A percentile compares a stretch with the other conserved stretches of the same genome.
Conservation (phyloP, 2,113 vertebrate genomes). For the rat (Rattus norvegicus) region DNA sequence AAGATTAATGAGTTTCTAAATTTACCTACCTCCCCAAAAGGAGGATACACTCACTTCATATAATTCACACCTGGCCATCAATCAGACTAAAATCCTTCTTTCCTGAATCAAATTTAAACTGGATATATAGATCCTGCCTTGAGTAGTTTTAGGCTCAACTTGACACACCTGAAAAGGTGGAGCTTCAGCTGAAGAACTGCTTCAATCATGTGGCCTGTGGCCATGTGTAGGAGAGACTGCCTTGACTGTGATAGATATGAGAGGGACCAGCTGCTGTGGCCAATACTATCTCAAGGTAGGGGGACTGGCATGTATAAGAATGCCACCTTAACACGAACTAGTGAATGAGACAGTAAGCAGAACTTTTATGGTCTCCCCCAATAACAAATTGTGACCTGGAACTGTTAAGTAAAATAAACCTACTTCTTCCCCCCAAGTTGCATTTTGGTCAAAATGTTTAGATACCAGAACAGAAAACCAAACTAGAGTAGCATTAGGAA, state of each 20-base stretch:
- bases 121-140: background rate
- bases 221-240: background rate
- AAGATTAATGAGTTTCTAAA: constrained; percentile 75
- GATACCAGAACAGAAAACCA: background rate
- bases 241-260: background rate
- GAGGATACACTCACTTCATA: constrained; percentile 9
- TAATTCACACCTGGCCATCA: constrained; percentile 43
- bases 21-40: constrained; percentile 41
- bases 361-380: background rate
- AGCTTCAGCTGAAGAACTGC: background rate
- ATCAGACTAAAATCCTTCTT: constrained; percentile 51
- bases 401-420: background rate
- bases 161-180: background rate
- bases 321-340: background rate
- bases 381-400: background rate
- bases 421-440: background rate
- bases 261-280: background rate
- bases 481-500: background rate
- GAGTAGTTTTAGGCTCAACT: background rate
- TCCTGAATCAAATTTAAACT: constrained; percentile 51
- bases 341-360: background rate
- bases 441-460: background rate
- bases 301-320: background rate
- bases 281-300: background rate
- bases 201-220: background rate